Evolutionary conservation across 2,113 vertebrate genomes (phyloP), one percentile per base, ranked within the genome.

Genomic region (Oreocharis arfaki): DNA sequence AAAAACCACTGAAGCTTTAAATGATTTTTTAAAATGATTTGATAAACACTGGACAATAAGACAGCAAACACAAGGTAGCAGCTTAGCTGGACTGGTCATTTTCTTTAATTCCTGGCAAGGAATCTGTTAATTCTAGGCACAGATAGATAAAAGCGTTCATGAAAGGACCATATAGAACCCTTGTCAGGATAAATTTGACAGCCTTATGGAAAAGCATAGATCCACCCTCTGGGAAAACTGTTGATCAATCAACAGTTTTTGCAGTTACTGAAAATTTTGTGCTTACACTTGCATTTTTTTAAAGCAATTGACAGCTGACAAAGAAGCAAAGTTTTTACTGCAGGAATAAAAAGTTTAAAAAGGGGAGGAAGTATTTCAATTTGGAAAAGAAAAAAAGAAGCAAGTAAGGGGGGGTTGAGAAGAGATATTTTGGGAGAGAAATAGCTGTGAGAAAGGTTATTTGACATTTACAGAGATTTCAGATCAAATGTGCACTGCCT

Each of bases 221-320:
- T 74, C 37, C 42, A 33, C 60, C 28, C 64, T 61, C 42, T 79
- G 69, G 55, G 63, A 85, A 85, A 96, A 83, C 27, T 83, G 33
- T 41, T 64, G 75, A 83, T 78, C 41, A 81, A 74, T 90, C 65
- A 89, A 81, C 52, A 74, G 27, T 87, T 89, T 91, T 89, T 87
- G 84, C 90, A 84, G 77, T 65, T 33, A 57, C 23, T 41, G 39
- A 71, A 76, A 75, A 60, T n/a, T 78, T 79, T 85, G 47, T 2
- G 7, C 74, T 91, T 87, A n/a, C 47, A 24, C n/a, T 82, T 37
- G 33, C 26, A 15, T 67, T 91, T 90, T 84, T 79, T 75, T 6
- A 42, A 33, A 80, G 30, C 20, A 53, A 59, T 26, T 79, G 70
- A 35, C 49, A 76, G 59, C 23, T 89, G 71, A 88, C 33, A 76